A percentile compares a stretch with the other conserved stretches of the same genome.
phyloP scores from a whole-genome alignment of 2,888 invertebrate genomes.

The Ophion ventricosus region DNA sequence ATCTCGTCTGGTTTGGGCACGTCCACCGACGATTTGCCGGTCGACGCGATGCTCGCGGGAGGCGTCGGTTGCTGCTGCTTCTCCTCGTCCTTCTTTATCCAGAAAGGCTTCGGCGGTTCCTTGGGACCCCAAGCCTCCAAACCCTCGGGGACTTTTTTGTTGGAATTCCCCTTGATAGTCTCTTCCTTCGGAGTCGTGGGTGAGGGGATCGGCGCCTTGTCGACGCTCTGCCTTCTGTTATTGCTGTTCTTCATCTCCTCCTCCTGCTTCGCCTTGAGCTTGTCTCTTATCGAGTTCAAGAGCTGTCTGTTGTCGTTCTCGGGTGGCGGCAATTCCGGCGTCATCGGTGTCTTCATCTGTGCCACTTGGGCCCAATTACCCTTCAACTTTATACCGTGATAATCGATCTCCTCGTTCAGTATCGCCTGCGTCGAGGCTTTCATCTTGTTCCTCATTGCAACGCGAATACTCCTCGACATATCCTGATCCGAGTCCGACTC shows the following conservation, averaged over 20 bases:
- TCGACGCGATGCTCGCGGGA: conserved; percentile 21
- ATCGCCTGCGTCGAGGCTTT: conserved; percentile 84
- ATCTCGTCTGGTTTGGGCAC: conserved; percentile 80
- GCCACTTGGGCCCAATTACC: conserved; percentile 83
- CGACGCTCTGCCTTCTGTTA: conserved; percentile 67
- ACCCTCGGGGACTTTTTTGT: conserved; percentile 66
- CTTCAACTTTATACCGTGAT: conserved; percentile 81
- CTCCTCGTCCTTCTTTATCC: conserved; percentile 78
- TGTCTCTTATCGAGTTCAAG: conserved; percentile 84
- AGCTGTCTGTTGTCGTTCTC: conserved; percentile 84
- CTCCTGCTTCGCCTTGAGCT: conserved; percentile 85
- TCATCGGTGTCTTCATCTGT: conserved; percentile 72
- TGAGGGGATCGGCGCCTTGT: conserved; percentile 44
- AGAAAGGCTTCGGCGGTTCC: conserved; percentile 77
- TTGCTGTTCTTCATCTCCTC: conserved; percentile 81
- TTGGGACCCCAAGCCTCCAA: conserved; percentile 79
- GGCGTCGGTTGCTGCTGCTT: conserved; percentile 64
- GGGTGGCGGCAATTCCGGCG: conserved; percentile 72
- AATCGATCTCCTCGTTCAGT: conserved; percentile 83
- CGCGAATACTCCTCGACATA: conserved; percentile 86
- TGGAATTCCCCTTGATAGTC: conserved; percentile 41
- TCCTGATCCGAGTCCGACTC: conserved; percentile 84
- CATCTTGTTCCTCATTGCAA: conserved; percentile 87
- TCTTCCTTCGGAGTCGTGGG: conserved; percentile 39
- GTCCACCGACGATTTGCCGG: conserved; percentile 72